These are phyloP conservation scores for Drosophila obscura DNA, from an alignment of 1,140 invertebrate species.

Conservation along the genomic window DNA sequence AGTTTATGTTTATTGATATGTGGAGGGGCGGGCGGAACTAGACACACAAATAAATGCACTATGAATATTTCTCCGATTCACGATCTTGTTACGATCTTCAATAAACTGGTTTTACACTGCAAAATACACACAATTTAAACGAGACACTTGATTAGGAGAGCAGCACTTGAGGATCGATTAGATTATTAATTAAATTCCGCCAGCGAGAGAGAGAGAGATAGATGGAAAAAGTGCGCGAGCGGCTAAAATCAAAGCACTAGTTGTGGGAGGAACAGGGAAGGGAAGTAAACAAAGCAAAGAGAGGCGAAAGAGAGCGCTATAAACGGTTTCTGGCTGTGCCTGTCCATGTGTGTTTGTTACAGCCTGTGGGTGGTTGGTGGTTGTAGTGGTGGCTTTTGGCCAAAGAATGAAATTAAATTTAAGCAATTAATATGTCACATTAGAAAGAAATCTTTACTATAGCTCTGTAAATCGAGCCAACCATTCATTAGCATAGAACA, in stretches of 20 bases:
- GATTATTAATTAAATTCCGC: conserved; percentile 33
- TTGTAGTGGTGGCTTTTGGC: conserved; percentile 7
- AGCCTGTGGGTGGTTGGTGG: conserved; percentile 1
- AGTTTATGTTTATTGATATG: conserved; percentile 54
- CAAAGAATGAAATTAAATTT: conserved; percentile 9
- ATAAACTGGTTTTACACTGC: conserved; percentile 36
- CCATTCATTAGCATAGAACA: no score
- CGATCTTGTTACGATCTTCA: conserved; percentile 24
- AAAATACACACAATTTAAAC: conserved; percentile 19
- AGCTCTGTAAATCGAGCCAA: no score
- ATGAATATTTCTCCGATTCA: not conserved
- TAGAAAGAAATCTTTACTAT: no score
- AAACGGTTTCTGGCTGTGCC: conserved; percentile 31
- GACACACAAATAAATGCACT: conserved; percentile 13
- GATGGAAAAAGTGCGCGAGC: conserved; percentile 54
- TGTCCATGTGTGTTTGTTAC: conserved; percentile 16
- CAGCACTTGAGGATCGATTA: no score
- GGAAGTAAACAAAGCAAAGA: conserved; percentile 46
- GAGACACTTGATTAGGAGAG: conserved; percentile 6
- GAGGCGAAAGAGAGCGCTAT: conserved; percentile 59
- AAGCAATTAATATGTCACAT: not conserved
- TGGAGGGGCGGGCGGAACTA: conserved; percentile 23
- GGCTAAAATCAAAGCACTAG: conserved; percentile 71
- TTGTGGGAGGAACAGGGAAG: conserved; percentile 7
- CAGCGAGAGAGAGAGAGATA: conserved; percentile 9